Percentiles rank a stretch among this genome's conserved stretches.
Conservation (phyloP, 2,888 invertebrate species). For the Alviniconcha strummeri region DNA sequence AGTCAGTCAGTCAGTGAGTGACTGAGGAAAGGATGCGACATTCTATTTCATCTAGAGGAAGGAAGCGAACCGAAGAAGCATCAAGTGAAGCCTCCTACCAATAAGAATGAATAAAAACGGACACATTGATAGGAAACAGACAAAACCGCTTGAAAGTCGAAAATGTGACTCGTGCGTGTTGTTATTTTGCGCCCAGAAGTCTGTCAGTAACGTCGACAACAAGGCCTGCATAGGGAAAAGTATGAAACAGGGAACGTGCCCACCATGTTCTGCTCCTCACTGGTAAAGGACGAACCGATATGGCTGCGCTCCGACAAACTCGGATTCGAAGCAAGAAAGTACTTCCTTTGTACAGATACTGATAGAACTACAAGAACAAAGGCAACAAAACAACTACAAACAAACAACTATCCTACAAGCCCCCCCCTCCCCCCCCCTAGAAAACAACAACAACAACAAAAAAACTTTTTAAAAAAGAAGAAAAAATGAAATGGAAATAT, state of each 20-base stretch:
- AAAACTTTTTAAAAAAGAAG: neutral
- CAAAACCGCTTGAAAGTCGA: too few species aligned
- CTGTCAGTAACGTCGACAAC: neutral
- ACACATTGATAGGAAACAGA: too few species aligned
- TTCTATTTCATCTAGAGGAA: too few species aligned
- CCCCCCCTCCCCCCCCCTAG: neutral
- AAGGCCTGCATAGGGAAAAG: neutral
- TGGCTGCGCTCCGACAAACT: neutral
- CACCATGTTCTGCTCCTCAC: too few species aligned
- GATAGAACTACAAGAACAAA: neutral
- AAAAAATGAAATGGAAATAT: neutral
- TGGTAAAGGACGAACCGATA: neutral
- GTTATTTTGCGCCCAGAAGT: too few species aligned
- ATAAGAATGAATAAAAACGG: too few species aligned
- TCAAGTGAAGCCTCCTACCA: too few species aligned
- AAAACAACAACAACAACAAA: neutral
- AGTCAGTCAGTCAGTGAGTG: too few species aligned
- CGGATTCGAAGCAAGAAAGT: too few species aligned
- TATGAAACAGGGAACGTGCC: neutral
- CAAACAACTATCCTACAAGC: neutral
- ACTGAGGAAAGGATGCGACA: too few species aligned
- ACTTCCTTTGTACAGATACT: neutral
- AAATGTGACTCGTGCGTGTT: neutral
- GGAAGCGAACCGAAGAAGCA: too few species aligned
- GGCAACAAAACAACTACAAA: neutral